phyloP scores from a whole-genome alignment of 2,797 vertebrate genomes.

The Lithobates pipiens region DNA sequence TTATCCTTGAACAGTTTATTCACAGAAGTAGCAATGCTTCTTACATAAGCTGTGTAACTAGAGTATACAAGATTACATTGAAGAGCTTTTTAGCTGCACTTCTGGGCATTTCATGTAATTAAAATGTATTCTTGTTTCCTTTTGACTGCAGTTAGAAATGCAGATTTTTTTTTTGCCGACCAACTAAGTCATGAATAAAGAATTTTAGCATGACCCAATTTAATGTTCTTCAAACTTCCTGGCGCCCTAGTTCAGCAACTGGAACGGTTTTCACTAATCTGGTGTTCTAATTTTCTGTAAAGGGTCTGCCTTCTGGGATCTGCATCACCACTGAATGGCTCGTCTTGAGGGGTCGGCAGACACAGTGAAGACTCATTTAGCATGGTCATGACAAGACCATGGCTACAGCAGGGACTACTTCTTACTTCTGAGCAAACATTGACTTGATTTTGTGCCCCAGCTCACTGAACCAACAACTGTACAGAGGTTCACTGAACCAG shows the following conservation, averaged over 20 bases:
- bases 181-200: conserved; percentile 50
- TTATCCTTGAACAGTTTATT: not conserved
- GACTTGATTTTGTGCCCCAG: conserved; percentile 8
- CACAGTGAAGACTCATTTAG: not conserved
- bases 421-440: conserved; percentile 21
- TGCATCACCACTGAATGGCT: no score
- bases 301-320: not conserved
- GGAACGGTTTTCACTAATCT: not conserved
- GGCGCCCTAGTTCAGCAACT: not conserved
- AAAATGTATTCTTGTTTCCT: not conserved
- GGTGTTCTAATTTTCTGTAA: not conserved
- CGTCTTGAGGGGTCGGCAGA: not conserved
- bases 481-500: conserved; percentile 30
- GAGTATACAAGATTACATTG: not conserved
- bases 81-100: conserved; percentile 2
- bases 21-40: not conserved
- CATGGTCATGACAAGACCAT: not conserved
- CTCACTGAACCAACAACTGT: conserved; percentile 7
- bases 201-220: conserved; percentile 44
- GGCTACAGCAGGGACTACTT: not conserved
- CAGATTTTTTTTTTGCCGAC: conserved; percentile 22
- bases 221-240: not conserved
- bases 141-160: conserved; percentile 26
- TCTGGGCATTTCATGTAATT: conserved; percentile 5
- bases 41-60: not conserved